Evolutionary conservation across 1,140 invertebrate species (phyloP).

Genomic region (Camponotus floridanus): DNA sequence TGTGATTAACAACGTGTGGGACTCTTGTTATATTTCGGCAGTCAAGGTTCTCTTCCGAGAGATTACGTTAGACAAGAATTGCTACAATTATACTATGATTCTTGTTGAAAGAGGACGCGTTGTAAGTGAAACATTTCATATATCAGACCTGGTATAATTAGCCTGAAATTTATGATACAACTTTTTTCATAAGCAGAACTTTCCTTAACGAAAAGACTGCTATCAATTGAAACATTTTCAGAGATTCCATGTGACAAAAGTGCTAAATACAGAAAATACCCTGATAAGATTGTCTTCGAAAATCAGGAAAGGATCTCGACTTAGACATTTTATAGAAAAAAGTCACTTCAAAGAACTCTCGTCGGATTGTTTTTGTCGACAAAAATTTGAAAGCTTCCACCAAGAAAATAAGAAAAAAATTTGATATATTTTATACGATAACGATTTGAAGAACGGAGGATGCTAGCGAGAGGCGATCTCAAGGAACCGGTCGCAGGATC

Average conservation of each 20-base stretch:
- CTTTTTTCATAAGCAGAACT: not conserved
- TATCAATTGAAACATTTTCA: not conserved
- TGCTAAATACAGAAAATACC: not conserved
- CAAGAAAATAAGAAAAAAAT: slow-evolving; percentile 23
- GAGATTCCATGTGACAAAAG: not conserved
- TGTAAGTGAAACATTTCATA: slow-evolving; percentile 10
- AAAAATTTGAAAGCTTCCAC: not conserved
- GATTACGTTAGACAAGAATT: not conserved
- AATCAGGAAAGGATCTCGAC: not conserved
- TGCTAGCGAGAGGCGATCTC: not conserved
- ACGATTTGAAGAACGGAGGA: not conserved
- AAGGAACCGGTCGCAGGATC: not conserved
- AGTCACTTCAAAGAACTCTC: not conserved
- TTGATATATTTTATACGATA: too few relatives aligned
- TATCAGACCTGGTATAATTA: not conserved
- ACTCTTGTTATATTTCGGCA: not conserved
- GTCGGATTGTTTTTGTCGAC: not conserved
- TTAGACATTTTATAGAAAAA: not conserved
- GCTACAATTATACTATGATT: not conserved
- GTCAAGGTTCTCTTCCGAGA: not conserved
- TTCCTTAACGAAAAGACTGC: not conserved
- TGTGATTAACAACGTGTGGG: not conserved
- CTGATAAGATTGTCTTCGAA: not conserved
- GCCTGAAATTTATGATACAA: not conserved
- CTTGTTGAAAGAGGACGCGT: not conserved